Conservation (phyloP, 2,797 vertebrate genomes). For the Synaphobranchus kaupii region DNA sequence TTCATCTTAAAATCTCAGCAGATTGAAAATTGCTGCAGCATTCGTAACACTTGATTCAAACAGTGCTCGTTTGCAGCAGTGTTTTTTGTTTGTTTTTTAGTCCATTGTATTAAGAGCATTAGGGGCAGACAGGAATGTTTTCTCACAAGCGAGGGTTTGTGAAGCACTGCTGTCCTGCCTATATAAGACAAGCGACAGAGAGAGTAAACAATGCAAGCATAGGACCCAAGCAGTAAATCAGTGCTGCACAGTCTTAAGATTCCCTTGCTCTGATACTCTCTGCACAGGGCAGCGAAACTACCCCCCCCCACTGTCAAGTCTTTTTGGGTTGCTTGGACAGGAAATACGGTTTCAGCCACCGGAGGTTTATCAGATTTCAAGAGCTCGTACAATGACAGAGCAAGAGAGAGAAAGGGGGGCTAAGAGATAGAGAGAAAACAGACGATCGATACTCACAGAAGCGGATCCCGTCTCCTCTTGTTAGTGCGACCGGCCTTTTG, state of each 20-base stretch:
- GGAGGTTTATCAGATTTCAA: not conserved
- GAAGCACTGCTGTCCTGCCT: not conserved
- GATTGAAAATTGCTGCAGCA: not conserved
- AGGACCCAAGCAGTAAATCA: not conserved
- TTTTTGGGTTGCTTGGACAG: not conserved
- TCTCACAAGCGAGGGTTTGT: not conserved
- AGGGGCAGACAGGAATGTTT: not conserved
- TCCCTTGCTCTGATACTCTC: not conserved
- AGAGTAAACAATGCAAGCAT: slow-evolving; percentile 7
- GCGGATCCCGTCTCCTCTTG: slow-evolving; percentile 30
- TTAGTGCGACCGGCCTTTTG: slow-evolving; percentile 50
- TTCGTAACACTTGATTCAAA: not conserved
- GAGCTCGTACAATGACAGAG: slow-evolving; percentile 19
- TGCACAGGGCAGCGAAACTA: not conserved
- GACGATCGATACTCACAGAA: slow-evolving; percentile 50
- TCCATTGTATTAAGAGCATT: not conserved
- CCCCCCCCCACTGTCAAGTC: not conserved
- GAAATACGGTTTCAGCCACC: not conserved
- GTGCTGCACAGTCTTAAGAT: not conserved
- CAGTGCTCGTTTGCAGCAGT: not conserved
- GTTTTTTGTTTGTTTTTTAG: not conserved
- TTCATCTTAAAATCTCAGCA: not conserved
- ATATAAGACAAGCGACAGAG: not conserved
- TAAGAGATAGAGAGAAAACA: not conserved
- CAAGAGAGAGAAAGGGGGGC: slow-evolving; percentile 7